Percentiles rank a stretch among this genome's conserved stretches.
Evolutionary conservation across 2,113 vertebrate species (phyloP).

Genomic region (Oncorhynchus mykiss): DNA sequence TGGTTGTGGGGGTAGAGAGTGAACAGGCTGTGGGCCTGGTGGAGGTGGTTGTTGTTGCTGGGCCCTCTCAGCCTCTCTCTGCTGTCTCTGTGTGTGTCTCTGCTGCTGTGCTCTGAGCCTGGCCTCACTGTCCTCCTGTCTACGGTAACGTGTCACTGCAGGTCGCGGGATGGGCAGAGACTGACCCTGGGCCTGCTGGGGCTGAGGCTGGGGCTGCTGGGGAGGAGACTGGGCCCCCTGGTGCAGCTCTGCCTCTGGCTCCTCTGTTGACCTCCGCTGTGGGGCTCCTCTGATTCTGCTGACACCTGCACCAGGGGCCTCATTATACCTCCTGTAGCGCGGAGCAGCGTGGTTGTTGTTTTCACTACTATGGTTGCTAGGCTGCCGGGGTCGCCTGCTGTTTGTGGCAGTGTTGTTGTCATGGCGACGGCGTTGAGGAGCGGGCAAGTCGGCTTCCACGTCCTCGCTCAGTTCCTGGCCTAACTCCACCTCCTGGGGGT

Average conservation of each 20-base stretch:
- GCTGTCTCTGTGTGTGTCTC: constrained; percentile 66
- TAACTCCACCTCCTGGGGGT: constrained; percentile 77
- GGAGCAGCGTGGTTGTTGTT: constrained; percentile 33
- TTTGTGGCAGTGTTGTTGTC: constrained; percentile 12
- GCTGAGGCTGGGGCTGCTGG: constrained; percentile 31
- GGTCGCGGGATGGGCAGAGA: constrained; percentile 65
- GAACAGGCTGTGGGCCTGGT: not conserved
- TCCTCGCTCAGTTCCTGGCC: constrained; percentile 82
- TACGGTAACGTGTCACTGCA: constrained; percentile 69
- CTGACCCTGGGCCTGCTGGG: constrained; percentile 15
- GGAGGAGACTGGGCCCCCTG: constrained; percentile 40
- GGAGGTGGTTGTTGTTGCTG: constrained; percentile 31
- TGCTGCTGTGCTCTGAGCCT: constrained; percentile 68
- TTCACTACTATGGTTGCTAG: constrained; percentile 51
- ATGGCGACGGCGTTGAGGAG: constrained; percentile 50
- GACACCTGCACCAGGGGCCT: constrained; percentile 38
- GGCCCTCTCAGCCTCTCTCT: constrained; percentile 61
- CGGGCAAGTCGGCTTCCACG: constrained; percentile 78
- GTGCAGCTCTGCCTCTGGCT: constrained; percentile 55
- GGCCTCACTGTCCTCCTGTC: constrained; percentile 73
- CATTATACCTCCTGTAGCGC: constrained; percentile 52
- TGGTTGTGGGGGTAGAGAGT: not conserved
- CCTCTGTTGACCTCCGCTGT: constrained; percentile 48
- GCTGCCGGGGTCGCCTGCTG: constrained; percentile 44
- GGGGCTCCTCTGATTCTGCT: constrained; percentile 22